phyloP scores from a whole-genome alignment of 2,797 vertebrate genomes.

The Anolis apletophallus region DNA sequence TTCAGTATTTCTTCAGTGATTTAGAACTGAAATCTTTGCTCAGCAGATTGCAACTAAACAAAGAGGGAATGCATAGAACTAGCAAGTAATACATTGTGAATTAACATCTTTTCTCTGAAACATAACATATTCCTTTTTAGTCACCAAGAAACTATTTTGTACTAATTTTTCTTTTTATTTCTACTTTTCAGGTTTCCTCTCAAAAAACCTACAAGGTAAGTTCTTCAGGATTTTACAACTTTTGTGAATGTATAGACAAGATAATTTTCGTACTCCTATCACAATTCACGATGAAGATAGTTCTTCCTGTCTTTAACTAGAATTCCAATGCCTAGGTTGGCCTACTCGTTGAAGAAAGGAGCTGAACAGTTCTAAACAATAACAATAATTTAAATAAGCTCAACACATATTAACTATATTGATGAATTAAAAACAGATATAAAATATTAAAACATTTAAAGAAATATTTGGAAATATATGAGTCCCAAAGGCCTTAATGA shows the following conservation, averaged over 20 bases:
- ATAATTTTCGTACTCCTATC: not conserved
- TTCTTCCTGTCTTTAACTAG: not conserved
- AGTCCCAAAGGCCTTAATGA: no score
- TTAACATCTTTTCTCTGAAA: not conserved
- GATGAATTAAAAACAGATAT: no score
- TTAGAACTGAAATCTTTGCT: not conserved
- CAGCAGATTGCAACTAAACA: not conserved
- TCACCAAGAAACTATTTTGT: constrained; percentile 28
- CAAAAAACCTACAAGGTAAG: constrained; percentile 96
- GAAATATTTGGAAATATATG: no score
- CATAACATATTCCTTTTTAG: not conserved
- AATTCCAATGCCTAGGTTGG: not conserved
- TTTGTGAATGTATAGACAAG: not conserved
- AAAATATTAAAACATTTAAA: no score
- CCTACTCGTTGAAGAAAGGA: not conserved
- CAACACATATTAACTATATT: no score
- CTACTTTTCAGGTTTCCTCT: constrained; percentile 89
- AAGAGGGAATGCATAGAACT: not conserved
- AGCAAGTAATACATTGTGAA: not conserved
- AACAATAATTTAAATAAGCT: no score
- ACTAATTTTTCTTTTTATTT: constrained; percentile 48
- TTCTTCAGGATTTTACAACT: constrained; percentile 37
- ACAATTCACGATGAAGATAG: not conserved
- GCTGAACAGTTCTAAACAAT: no score
- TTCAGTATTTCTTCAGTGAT: not conserved